Percentiles rank a stretch among this genome's conserved stretches.
phyloP scores from a whole-genome alignment of 1,140 invertebrate species.

The Littorina saxatilis region DNA sequence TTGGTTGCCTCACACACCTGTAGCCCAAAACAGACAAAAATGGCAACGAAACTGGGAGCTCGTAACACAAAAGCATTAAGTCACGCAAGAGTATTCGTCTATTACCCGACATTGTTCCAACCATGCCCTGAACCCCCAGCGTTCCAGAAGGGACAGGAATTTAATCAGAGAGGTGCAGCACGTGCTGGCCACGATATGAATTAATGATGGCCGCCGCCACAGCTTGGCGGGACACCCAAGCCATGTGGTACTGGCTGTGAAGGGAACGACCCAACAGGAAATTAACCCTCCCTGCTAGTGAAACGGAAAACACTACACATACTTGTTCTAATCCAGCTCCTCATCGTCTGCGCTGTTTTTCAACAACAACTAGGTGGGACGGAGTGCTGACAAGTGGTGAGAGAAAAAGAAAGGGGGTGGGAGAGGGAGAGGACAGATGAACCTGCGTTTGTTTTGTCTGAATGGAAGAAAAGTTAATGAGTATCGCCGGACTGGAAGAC shows the following conservation, averaged over 20 bases:
- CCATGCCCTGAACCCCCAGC: too few species aligned
- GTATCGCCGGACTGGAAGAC: too few species aligned
- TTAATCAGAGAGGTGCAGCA: constrained; percentile 12
- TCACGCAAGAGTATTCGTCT: too few species aligned
- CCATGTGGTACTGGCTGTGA: background rate
- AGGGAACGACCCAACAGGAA: background rate
- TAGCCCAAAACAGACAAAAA: too few species aligned
- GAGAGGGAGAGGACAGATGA: background rate
- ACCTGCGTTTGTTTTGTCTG: background rate
- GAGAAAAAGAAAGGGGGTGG: background rate
- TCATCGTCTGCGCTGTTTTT: too few species aligned
- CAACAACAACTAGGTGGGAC: too few species aligned
- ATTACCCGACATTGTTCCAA: too few species aligned
- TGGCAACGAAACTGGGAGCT: too few species aligned
- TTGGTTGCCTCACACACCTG: too few species aligned
- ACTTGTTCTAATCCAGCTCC: too few species aligned
- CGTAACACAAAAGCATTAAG: too few species aligned
- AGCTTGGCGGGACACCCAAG: background rate
- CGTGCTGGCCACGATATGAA: constrained; percentile 6
- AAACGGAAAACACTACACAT: too few species aligned
- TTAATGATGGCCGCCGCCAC: constrained; percentile 21
- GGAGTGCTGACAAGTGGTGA: background rate
- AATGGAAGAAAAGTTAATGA: background rate
- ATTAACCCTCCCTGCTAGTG: background rate
- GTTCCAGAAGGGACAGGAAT: background rate